Evolutionary conservation across 2,797 vertebrate genomes (phyloP), one percentile per base, ranked within the genome.

Genomic region (Anguilla pacifica): DNA sequence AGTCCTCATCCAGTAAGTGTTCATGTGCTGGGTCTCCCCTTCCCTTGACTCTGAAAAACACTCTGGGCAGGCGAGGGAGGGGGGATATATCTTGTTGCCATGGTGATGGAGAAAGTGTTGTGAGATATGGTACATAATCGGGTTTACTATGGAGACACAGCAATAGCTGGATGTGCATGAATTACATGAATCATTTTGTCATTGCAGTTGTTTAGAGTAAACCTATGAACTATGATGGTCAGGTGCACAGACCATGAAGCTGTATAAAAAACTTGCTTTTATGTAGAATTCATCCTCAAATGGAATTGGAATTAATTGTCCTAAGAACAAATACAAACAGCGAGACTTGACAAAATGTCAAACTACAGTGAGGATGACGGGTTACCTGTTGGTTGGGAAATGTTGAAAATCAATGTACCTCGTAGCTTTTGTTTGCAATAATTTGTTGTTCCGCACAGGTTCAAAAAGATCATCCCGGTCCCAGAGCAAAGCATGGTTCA

Each of bases 401-500:
- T 1, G 10, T 11, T 72, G 61, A 64, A 64, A 64, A 64, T 25
- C 6, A 6, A 25, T 64, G 61, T 64, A 64, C 61, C 19, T 25
- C 22, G 22, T 64, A 3, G 11, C 43, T 59, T n/a, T 35, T 86
- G 51, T 81, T 55, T 31, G 35, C 28, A 19, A 57, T 39, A 81
- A 6, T 86, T 31, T 91, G 28, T 13, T 88, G 22, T 25, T 85
- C 53, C 89, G 64, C 81, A 81, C 88, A 99, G 98, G 92, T 99
- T 99, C 94, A 99, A 98, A 96, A 98, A 96, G 94, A 98, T 98
- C 90, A 97, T 98, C 91, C 97, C 98, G 0, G 89, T 99, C 87
- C 97, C 98, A 2, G 98, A 99, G 91, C 98, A 98, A 93, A 98
- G 97, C 89, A 94, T 97, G 96, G 96, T 99, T 88, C 98, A 98